Conservation (phyloP, 1,140 invertebrate genomes). For the Scaptomyza graminum region DNA sequence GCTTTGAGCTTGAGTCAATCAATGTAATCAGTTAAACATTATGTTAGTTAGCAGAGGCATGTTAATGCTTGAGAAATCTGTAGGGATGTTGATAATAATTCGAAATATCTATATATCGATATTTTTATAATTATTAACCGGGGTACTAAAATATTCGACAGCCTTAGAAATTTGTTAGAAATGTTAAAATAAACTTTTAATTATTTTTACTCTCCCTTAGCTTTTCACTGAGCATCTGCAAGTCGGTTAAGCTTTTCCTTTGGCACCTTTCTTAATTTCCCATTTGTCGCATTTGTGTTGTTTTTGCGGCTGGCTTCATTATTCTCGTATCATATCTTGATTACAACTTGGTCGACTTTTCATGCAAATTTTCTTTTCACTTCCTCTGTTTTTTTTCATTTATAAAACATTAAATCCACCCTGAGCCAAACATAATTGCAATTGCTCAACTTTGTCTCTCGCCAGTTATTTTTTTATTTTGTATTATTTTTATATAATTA, state of each 20-base stretch:
- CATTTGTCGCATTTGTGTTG: constrained; percentile 47
- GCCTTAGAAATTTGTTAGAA: no score
- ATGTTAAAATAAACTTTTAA: no score
- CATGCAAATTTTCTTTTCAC: constrained; percentile 25
- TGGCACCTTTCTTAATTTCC: constrained; percentile 4
- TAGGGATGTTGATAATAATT: no score
- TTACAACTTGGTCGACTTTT: background rate
- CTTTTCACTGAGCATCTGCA: background rate
- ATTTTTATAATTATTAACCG: no score
- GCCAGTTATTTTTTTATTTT: constrained; percentile 16
- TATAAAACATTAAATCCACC: constrained; percentile 46
- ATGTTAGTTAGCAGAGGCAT: background rate
- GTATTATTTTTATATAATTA: constrained; percentile 22
- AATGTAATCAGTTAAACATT: background rate
- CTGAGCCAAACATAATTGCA: constrained; percentile 51
- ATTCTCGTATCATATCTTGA: constrained; percentile 19
- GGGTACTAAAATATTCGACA: no score
- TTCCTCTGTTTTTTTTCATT: constrained; percentile 33
- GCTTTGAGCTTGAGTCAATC: constrained; percentile 12
- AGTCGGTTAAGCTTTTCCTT: background rate
- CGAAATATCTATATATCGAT: no score
- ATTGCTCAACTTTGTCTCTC: constrained; percentile 18
- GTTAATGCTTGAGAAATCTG: no score
- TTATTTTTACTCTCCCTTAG: no score
- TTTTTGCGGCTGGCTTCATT: constrained; percentile 20